These are phyloP conservation scores for Marmota flaviventris DNA, from an alignment of 2,113 vertebrate genomes.

Conservation along the genomic window DNA sequence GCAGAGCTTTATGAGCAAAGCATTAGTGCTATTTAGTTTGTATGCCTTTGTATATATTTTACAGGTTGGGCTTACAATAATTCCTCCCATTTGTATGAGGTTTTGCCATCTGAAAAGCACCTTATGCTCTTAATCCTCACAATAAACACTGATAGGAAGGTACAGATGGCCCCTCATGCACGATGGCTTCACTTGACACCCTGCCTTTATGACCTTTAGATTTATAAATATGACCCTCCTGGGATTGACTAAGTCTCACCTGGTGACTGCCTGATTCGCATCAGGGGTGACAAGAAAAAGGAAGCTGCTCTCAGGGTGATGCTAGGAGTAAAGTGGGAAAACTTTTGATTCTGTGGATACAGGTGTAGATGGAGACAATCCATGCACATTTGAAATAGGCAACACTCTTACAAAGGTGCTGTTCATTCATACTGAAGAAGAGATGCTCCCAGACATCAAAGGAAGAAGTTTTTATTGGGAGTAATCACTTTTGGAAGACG, in stretches of 20 bases:
- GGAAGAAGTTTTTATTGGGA: not conserved
- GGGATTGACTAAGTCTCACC: constrained; percentile 11
- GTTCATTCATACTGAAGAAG: not conserved
- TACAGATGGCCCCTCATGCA: constrained; percentile 60
- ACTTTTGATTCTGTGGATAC: not conserved
- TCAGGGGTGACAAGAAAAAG: not conserved
- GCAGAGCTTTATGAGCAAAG: constrained; percentile 23
- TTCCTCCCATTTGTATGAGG: constrained; percentile 60
- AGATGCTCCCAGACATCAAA: not conserved
- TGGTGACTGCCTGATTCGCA: not conserved
- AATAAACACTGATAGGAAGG: constrained; percentile 58
- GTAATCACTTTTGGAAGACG: constrained; percentile 22
- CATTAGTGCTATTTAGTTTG: constrained; percentile 42
- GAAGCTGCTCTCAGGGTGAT: not conserved
- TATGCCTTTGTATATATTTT: constrained; percentile 60
- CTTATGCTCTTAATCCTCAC: constrained; percentile 70
- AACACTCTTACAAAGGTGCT: not conserved
- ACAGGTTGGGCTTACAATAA: constrained; percentile 64
- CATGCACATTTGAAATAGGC: not conserved
- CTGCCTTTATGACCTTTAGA: constrained; percentile 66
- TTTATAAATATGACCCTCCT: constrained; percentile 38
- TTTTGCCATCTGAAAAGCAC: constrained; percentile 69
- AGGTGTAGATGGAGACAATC: not conserved
- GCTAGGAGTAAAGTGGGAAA: not conserved
- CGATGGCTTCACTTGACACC: constrained; percentile 38